These are phyloP conservation scores for Epinotia bilunana DNA, from an alignment of 2,888 invertebrate species.

Conservation along the genomic window DNA sequence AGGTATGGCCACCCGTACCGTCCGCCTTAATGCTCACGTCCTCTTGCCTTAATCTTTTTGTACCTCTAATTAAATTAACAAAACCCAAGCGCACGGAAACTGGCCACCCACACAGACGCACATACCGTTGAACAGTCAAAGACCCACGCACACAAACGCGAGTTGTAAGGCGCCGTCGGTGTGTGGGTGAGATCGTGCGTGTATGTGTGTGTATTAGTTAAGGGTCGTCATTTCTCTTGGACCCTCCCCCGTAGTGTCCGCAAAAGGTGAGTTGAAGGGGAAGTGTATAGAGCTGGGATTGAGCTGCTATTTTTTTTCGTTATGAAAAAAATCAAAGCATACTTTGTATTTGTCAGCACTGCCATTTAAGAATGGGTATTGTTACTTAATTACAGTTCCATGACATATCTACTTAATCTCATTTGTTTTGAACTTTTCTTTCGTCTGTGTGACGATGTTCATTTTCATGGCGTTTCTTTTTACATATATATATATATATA, in stretches of 20 bases:
- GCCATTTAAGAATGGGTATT: no score
- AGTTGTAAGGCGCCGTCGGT: conserved; percentile 52
- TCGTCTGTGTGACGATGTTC: no score
- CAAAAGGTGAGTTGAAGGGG: conserved; percentile 83
- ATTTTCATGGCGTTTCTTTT: no score
- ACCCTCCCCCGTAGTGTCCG: conserved; percentile 85
- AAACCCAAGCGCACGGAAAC: conserved; percentile 83
- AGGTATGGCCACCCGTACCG: conserved; percentile 63
- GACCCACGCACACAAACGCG: conserved; percentile 54
- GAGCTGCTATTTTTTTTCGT: background rate
- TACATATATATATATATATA: no score
- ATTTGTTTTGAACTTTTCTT: no score
- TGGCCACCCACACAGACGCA: conserved; percentile 74
- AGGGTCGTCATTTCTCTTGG: conserved; percentile 85
- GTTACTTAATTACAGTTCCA: no score
- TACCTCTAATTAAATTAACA: conserved; percentile 84
- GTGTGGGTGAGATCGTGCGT: conserved; percentile 70
- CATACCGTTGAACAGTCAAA: conserved; percentile 52
- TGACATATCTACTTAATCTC: no score
- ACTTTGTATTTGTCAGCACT: no score
- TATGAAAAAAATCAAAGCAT: no score
- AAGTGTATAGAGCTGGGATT: conserved; percentile 63
- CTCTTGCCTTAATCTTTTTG: conserved; percentile 83
- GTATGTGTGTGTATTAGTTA: conserved; percentile 84
- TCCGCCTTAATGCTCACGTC: conserved; percentile 78